A percentile compares a stretch with the other conserved stretches of the same genome.
These are phyloP conservation scores for Sinosuthora webbiana DNA, from an alignment of 2,113 vertebrate species.

Conservation along the genomic window DNA sequence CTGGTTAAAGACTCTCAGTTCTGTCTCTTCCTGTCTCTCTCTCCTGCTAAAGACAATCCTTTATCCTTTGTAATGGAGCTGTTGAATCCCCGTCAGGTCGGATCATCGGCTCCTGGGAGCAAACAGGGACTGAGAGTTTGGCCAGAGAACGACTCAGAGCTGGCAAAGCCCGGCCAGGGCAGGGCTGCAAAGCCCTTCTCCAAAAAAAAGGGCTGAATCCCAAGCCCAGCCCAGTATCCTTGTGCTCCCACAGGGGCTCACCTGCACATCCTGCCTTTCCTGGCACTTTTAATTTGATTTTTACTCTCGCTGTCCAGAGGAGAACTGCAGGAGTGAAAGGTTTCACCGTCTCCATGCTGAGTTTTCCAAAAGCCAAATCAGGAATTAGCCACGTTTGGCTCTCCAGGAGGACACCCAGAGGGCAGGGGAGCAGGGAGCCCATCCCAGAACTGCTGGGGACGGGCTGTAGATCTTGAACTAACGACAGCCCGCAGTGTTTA, in stretches of 20 bases:
- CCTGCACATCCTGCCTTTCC: background rate
- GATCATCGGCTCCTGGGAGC: background rate
- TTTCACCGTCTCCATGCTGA: background rate
- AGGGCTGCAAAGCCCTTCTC: background rate
- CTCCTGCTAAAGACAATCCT: background rate
- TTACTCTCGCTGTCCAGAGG: background rate
- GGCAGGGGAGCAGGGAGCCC: background rate
- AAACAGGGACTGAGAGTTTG: background rate
- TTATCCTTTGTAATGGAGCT: slow-evolving; percentile 16
- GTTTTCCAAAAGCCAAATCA: background rate
- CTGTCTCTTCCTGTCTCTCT: slow-evolving; percentile 30
- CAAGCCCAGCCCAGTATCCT: fast-evolving
- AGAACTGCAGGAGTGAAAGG: background rate
- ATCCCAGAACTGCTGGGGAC: background rate
- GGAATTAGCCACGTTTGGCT: background rate
- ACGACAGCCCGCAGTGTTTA: background rate
- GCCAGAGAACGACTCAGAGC: background rate
- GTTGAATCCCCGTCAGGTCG: background rate
- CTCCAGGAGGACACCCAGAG: background rate
- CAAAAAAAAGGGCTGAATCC: fast-evolving
- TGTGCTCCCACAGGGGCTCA: background rate
- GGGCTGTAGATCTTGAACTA: background rate
- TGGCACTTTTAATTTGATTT: background rate
- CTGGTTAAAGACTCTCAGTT: slow-evolving; percentile 1
- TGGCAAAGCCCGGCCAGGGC: background rate